phyloP scores from a whole-genome alignment of 2,113 vertebrate genomes.

The Orthochromis malagaraziensis region DNA sequence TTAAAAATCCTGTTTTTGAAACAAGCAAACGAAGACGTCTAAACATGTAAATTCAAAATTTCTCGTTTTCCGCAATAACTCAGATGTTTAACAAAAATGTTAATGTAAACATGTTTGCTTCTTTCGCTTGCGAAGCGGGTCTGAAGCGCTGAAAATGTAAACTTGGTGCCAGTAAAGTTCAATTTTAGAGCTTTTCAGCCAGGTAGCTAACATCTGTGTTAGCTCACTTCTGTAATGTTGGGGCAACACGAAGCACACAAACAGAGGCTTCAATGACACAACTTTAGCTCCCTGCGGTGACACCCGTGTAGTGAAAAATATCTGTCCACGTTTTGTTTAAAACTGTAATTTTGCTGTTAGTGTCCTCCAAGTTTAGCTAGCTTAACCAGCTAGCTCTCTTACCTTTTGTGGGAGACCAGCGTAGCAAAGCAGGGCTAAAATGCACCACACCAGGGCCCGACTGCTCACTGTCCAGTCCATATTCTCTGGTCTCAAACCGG shows the following conservation, averaged over 20 bases:
- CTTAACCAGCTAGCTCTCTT: conserved; percentile 24
- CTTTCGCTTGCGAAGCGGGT: not conserved
- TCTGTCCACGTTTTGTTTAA: not conserved
- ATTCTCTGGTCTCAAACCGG: conserved; percentile 31
- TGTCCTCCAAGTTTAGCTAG: not conserved
- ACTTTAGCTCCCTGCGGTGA: not conserved
- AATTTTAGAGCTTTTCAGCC: not conserved
- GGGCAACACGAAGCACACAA: not conserved
- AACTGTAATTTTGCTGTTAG: not conserved
- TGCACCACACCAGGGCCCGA: conserved; percentile 64
- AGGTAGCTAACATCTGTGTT: not conserved
- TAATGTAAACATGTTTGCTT: not conserved
- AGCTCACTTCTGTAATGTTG: not conserved
- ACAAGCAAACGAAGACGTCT: not conserved
- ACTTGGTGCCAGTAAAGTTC: not conserved
- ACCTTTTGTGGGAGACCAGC: conserved; percentile 59
- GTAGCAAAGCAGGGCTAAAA: conserved; percentile 54
- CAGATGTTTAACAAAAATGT: not conserved
- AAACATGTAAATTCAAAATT: too few relatives aligned
- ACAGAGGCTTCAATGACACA: not conserved
- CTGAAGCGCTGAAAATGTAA: not conserved
- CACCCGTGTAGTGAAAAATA: not conserved
- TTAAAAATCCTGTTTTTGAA: not conserved
- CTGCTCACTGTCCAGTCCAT: conserved; percentile 69
- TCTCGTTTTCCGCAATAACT: not conserved